Evolutionary conservation across 2,113 vertebrate genomes (phyloP).

Genomic region (Laticauda colubrina): DNA sequence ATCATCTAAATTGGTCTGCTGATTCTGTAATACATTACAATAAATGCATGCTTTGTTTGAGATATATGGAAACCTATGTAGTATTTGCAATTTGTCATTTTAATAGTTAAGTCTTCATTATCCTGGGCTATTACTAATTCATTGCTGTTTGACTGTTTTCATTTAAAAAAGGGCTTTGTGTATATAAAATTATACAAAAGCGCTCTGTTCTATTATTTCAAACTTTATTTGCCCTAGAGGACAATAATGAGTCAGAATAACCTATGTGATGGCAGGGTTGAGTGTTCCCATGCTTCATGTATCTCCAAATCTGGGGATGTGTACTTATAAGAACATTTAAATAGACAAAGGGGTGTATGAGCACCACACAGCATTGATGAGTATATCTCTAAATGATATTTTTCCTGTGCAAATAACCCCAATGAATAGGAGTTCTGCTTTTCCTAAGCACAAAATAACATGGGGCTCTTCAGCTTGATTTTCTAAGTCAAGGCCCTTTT

Average conservation of each 20-base stretch:
- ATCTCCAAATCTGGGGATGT: background rate
- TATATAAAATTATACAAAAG: background rate
- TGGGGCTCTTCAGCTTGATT: slow-evolving; percentile 46
- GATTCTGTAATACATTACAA: background rate
- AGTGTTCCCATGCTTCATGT: background rate
- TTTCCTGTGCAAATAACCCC: slow-evolving; percentile 40
- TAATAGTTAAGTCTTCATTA: background rate
- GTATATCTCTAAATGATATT: slow-evolving; percentile 2
- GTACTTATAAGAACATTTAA: background rate
- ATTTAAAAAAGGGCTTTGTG: background rate
- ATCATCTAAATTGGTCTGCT: background rate
- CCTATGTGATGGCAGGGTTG: background rate
- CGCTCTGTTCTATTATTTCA: slow-evolving; percentile 36
- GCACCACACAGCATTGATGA: slow-evolving; percentile 14
- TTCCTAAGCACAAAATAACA: slow-evolving; percentile 46
- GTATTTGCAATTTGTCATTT: slow-evolving; percentile 3
- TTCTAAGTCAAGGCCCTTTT: slow-evolving; percentile 31
- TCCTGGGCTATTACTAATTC: background rate
- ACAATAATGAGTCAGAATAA: slow-evolving; percentile 29
- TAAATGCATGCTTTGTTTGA: slow-evolving; percentile 5
- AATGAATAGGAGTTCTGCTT: slow-evolving; percentile 47
- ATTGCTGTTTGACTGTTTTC: background rate
- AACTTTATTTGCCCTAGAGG: slow-evolving; percentile 55
- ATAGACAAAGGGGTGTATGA: background rate
- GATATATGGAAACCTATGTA: background rate